phyloP scores from a whole-genome alignment of 2,113 vertebrate genomes.

The Gavia stellata region DNA sequence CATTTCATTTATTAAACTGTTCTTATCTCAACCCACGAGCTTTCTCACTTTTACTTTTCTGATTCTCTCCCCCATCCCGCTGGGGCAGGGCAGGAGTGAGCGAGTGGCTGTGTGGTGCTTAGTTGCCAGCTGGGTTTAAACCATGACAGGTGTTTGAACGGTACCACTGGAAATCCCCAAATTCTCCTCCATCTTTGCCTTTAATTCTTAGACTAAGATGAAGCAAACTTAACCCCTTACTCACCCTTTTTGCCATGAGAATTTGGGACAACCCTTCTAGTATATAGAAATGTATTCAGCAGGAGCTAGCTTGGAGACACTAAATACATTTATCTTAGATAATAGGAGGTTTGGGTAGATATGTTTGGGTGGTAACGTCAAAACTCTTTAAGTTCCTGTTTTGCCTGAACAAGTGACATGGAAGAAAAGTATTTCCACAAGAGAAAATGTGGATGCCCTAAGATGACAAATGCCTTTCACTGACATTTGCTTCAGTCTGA shows the following conservation, averaged over 20 bases:
- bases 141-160: neutral
- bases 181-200: neutral
- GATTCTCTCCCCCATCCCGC: too few relatives aligned
- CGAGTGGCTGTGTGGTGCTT: too few relatives aligned
- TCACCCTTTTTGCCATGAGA: neutral
- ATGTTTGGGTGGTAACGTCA: accelerated
- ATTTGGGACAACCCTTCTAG: neutral
- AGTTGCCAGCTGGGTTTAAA: too few relatives aligned
- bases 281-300: neutral
- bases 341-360: neutral
- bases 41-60: too few relatives aligned
- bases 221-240: neutral
- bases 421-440: neutral
- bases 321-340: neutral
- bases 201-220: neutral
- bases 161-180: neutral
- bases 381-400: neutral
- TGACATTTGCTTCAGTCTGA: neutral
- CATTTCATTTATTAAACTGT: too few relatives aligned
- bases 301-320: neutral
- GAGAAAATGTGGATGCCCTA: neutral
- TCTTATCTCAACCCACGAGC: too few relatives aligned
- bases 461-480: neutral
- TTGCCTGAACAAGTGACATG: neutral
- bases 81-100: too few relatives aligned